These are phyloP conservation scores for Glossosoma conforme DNA, from an alignment of 1,140 invertebrate species.

Conservation along the genomic window DNA sequence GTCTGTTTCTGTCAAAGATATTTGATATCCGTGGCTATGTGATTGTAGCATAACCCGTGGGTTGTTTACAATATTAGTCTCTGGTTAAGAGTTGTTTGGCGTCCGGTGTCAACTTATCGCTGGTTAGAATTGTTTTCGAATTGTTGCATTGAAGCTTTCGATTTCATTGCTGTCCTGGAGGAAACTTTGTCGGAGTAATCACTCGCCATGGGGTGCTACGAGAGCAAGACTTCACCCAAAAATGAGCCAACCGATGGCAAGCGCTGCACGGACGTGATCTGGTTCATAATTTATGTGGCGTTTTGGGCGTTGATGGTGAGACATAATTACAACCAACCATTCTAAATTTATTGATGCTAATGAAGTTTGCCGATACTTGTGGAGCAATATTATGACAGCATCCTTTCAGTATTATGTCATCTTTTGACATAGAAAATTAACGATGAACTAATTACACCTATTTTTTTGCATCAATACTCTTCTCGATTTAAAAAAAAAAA, in stretches of 20 bases:
- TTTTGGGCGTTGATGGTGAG: constrained; percentile 87
- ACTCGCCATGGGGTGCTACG: constrained; percentile 23
- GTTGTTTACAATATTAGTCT: too few relatives aligned
- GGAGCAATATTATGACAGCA: background rate
- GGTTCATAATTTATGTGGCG: constrained; percentile 73
- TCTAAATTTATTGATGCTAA: background rate
- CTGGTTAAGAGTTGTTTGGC: too few relatives aligned
- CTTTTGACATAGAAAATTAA: background rate
- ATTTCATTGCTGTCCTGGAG: too few relatives aligned
- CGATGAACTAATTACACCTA: background rate
- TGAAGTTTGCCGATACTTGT: background rate
- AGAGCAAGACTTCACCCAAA: constrained; percentile 15
- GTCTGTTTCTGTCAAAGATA: too few relatives aligned
- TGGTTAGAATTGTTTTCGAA: too few relatives aligned
- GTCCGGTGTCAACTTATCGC: too few relatives aligned
- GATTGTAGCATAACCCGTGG: too few relatives aligned
- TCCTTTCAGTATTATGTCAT: background rate
- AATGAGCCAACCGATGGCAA: constrained; percentile 35
- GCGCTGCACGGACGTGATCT: constrained; percentile 81
- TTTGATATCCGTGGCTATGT: too few relatives aligned
- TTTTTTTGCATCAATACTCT: background rate
- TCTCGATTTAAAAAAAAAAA: constrained; percentile 1
- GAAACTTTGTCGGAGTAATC: too few relatives aligned
- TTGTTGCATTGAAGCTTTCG: too few relatives aligned
- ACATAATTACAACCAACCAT: background rate